Percentiles rank a stretch among this genome's conserved stretches.
Conservation (phyloP, 1,140 invertebrate species). For the Microvelia longipes region DNA sequence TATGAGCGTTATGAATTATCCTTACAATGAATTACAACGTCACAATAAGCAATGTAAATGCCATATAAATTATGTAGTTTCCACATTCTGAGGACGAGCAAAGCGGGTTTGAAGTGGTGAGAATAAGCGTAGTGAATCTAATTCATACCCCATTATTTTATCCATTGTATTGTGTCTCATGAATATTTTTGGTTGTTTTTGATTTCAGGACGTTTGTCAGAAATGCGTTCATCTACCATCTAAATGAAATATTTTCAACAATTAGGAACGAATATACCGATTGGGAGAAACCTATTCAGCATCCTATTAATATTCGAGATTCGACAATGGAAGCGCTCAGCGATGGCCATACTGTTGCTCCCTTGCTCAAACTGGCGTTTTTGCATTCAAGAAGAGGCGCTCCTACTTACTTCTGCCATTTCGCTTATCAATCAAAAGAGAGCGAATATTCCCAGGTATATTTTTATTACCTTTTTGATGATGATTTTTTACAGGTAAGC, state of each 20-base stretch:
- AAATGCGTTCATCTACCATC: slow-evolving; percentile 73
- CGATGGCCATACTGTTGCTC: slow-evolving; percentile 64
- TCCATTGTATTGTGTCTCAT: too few species aligned
- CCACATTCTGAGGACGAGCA: too few species aligned
- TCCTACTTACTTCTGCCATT: slow-evolving; percentile 61
- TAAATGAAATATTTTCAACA: slow-evolving; percentile 82
- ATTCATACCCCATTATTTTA: too few species aligned
- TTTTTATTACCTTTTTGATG: too few species aligned
- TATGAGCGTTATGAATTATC: too few species aligned
- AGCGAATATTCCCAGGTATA: slow-evolving; percentile 53
- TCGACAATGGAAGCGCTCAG: slow-evolving; percentile 73
- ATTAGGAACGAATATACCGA: slow-evolving; percentile 85
- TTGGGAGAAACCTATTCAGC: slow-evolving; percentile 71
- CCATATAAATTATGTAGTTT: too few species aligned
- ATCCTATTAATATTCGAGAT: slow-evolving; percentile 68
- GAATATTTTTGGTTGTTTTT: too few species aligned
- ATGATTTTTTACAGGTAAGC: too few species aligned
- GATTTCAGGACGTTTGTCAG: slow-evolving; percentile 64
- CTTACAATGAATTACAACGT: too few species aligned
- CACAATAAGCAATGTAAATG: too few species aligned
- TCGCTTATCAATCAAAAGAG: slow-evolving; percentile 60
- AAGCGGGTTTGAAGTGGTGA: too few species aligned
- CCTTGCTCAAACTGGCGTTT: slow-evolving; percentile 49
- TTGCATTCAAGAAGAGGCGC: slow-evolving; percentile 51
- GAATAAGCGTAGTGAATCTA: too few species aligned